Evolutionary conservation across 1,140 invertebrate genomes (phyloP).

Genomic region (Magallana ariakensis): DNA sequence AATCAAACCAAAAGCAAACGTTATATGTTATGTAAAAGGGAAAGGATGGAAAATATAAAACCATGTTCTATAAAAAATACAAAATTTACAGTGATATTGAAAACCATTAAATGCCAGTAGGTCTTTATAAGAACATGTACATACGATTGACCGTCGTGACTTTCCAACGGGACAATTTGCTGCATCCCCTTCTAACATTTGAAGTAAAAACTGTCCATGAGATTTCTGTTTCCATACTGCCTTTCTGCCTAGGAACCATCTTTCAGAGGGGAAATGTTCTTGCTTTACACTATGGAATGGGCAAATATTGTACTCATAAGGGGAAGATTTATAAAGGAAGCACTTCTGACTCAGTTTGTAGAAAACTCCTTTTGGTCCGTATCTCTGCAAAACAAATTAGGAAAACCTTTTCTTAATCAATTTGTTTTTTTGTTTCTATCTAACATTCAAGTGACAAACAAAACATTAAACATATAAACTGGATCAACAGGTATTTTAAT

Average conservation of each 20-base stretch:
- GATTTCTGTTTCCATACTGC: constrained; percentile 58
- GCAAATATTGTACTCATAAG: constrained; percentile 71
- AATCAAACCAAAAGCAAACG: no score
- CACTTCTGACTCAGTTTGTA: constrained; percentile 67
- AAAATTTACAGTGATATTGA: no score
- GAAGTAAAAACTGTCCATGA: constrained; percentile 58
- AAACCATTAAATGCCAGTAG: no score
- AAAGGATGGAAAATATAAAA: no score
- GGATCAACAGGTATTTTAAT: no score
- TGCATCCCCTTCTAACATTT: constrained; percentile 62
- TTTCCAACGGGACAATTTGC: constrained; percentile 62
- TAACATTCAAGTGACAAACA: no score
- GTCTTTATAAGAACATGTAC: constrained; percentile 4
- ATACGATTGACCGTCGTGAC: constrained; percentile 61
- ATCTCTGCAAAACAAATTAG: constrained; percentile 60
- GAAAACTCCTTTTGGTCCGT: constrained; percentile 69
- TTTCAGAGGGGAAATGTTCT: constrained; percentile 41
- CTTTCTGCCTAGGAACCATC: constrained; percentile 54
- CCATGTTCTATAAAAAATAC: no score
- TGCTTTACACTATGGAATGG: constrained; percentile 67
- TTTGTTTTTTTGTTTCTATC: no score
- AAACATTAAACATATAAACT: no score
- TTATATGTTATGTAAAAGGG: no score
- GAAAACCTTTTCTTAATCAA: no score
- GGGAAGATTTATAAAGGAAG: constrained; percentile 51